Conservation (phyloP, 2,113 vertebrate genomes). For the Lonchura striata region DNA sequence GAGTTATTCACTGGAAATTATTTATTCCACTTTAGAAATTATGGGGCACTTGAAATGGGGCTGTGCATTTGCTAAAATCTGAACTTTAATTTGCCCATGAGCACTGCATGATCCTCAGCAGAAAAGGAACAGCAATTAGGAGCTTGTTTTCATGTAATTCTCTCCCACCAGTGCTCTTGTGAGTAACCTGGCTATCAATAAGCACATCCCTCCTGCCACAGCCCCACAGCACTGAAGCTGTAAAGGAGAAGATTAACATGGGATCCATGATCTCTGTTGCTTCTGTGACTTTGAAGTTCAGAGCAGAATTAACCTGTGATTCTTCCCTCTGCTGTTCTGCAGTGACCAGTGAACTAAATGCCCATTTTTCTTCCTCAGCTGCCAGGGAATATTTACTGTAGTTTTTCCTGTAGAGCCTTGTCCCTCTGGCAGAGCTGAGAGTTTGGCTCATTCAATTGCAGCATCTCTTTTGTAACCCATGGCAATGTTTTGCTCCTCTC, state of each 20-base stretch:
- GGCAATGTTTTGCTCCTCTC: background rate
- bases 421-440: background rate
- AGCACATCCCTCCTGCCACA: background rate
- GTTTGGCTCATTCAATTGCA: background rate
- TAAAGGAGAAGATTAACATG: constrained; percentile 10
- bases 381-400: background rate
- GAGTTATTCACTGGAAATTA: constrained; percentile 21
- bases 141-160: background rate
- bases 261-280: background rate
- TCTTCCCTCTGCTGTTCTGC: background rate
- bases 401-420: background rate
- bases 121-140: constrained; percentile 15
- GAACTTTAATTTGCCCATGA: background rate
- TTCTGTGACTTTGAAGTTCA: constrained; percentile 11
- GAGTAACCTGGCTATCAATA: background rate
- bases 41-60: background rate
- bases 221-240: background rate
- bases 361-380: background rate
- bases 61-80: background rate
- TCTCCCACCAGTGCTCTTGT: background rate
- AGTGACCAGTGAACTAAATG: background rate
- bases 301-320: constrained; percentile 25
- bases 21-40: constrained; percentile 46
- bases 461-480: background rate
- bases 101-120: background rate